Conservation (phyloP, 2,797 vertebrate species). For the Trichosurus vulpecula region DNA sequence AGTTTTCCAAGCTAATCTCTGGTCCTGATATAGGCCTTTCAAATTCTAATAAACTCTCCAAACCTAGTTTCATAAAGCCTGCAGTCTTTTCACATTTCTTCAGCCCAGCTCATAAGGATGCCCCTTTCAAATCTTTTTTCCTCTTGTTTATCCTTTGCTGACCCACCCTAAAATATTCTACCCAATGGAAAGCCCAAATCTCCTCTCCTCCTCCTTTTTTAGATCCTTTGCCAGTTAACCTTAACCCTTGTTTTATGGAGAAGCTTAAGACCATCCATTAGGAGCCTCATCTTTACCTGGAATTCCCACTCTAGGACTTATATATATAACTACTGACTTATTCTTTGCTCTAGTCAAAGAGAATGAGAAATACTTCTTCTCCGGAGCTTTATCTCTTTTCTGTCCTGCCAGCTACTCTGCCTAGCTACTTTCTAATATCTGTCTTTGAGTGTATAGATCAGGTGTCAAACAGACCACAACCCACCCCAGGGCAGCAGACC, state of each 20-base stretch:
- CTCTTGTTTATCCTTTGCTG: not conserved
- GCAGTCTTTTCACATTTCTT: not conserved
- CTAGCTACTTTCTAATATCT: not conserved
- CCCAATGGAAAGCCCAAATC: not conserved
- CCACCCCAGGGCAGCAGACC: not conserved
- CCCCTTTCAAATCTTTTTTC: not conserved
- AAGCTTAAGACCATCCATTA: not conserved
- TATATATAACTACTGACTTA: not conserved
- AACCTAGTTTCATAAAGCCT: not conserved
- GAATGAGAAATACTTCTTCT: not conserved
- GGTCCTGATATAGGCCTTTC: not conserved
- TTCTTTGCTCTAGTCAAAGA: not conserved
- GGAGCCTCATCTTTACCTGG: not conserved
- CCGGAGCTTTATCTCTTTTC: not conserved
- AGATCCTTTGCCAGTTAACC: not conserved
- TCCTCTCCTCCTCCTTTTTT: no score
- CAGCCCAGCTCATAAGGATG: not conserved
- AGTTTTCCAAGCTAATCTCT: not conserved
- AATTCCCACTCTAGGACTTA: no score
- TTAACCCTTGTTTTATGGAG: not conserved
- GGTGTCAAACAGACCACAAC: not conserved
- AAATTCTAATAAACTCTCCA: not conserved
- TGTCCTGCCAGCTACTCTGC: not conserved
- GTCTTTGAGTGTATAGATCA: not conserved
- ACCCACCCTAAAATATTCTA: not conserved